Evolutionary conservation across 2,797 vertebrate species (phyloP), one percentile per base, ranked within the genome.

Genomic region (Typhlichthys eigenmanni): DNA sequence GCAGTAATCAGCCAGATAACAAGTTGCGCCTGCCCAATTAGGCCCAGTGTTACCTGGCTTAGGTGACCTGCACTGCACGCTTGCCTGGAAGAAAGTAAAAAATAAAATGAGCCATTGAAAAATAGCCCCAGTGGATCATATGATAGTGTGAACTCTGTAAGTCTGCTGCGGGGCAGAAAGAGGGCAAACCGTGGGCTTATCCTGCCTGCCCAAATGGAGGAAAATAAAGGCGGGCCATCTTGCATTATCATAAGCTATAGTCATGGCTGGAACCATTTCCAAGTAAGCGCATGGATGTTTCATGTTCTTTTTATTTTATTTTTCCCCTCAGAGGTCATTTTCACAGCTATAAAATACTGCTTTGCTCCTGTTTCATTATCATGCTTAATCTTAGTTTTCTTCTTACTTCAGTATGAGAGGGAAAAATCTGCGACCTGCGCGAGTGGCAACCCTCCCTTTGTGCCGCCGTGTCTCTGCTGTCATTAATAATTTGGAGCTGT

Each of bases 1-100:
- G 81, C 88, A 87, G 80, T 85, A 87, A 90, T 89, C 87, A 79
- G 81, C 70, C 69, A 11, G 66, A 74, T 81, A 69, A 75, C 75
- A 70, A 69, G 54, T 78, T 63, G 73, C 68, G 85, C 72, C 68
- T 55, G 73, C 57, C 75, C 78, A 78, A 84, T 87, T 86, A 85
- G 75, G 29, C 51, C 8, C 29, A 68, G 61, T 51, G 2, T 78
- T 76, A 81, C 76, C 72, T 78, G 64, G 66, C 54, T 82, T 66
- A 63, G 59, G 55, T 60, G 60, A 59, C 59, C 24, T 24, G 24
- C 24, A 24, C 76, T 29, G 45, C 29, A 16, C 3, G 53, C 67
- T 72, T 45, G 13, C 67, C 58, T 72, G 47, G 49, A 55, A 69
- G 64, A 49, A 10, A 8, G 3, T 17, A 51, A 17, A 8, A n/a